Evolutionary conservation across 1,140 invertebrate species (phyloP).

Genomic region (Nasonia longicornis): DNA sequence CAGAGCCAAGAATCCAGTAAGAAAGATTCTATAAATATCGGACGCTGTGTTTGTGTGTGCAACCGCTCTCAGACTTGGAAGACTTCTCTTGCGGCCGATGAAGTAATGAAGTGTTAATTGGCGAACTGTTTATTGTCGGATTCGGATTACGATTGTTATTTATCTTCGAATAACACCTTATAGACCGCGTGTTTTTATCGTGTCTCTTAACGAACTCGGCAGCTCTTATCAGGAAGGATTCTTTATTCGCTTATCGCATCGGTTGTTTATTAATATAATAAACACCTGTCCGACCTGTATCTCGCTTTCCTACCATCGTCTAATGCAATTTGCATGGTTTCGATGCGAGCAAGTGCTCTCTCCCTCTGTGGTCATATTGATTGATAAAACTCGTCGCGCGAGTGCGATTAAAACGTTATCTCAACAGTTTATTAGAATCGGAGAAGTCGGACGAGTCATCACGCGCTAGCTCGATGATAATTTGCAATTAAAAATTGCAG

Average conservation of each 20-base stretch:
- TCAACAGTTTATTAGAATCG: neutral
- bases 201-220: no score
- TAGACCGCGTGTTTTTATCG: no score
- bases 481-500: neutral
- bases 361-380: no score
- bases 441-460: neutral
- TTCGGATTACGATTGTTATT: neutral
- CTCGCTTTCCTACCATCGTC: no score
- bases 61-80: neutral
- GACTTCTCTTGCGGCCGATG: neutral
- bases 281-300: no score
- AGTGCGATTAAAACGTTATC: neutral
- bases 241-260: no score
- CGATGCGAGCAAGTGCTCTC: no score
- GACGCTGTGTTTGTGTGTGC: neutral
- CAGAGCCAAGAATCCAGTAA: neutral
- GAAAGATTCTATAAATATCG: constrained; percentile 1
- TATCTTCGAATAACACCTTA: no score
- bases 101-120: constrained; percentile 5
- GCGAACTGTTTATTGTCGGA: neutral
- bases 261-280: no score
- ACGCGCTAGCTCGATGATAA: neutral
- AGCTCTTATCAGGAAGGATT: no score
- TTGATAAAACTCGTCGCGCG: neutral
- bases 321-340: no score